Evolutionary conservation across 2,797 vertebrate genomes (phyloP).

Genomic region (Hypotaenidia okinawae): DNA sequence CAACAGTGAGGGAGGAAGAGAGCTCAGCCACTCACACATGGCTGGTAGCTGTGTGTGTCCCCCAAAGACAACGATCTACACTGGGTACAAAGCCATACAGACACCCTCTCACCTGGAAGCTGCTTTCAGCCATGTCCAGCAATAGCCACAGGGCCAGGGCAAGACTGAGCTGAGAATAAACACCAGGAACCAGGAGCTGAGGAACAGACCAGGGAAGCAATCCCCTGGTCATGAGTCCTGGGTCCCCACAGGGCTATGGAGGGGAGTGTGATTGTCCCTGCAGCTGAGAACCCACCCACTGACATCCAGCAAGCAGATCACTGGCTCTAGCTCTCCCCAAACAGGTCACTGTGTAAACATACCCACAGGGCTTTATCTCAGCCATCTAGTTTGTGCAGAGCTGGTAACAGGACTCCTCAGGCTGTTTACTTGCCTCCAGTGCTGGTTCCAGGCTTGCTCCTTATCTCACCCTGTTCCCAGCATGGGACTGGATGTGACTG

Average conservation of each 20-base stretch:
- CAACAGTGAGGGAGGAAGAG: background rate
- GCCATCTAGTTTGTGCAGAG: background rate
- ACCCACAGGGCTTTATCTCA: slow-evolving; percentile 8
- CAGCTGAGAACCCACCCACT: background rate
- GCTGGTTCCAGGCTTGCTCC: background rate
- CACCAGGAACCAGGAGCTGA: background rate
- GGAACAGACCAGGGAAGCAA: background rate
- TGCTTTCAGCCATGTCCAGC: background rate
- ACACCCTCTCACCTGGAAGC: background rate
- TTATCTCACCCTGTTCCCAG: background rate
- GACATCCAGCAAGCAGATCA: background rate
- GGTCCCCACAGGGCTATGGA: background rate
- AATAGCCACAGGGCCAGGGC: background rate
- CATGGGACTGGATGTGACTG: rapidly evolving
- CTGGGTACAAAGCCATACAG: background rate
- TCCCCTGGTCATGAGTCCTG: background rate
- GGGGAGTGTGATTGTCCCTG: background rate
- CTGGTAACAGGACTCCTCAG: background rate
- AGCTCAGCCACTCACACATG: background rate
- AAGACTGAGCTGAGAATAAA: background rate
- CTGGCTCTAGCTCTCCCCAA: background rate
- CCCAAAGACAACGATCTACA: background rate
- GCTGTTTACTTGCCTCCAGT: background rate
- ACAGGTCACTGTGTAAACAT: slow-evolving; percentile 37
- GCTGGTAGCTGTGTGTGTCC: background rate